Evolutionary conservation across 2,888 invertebrate species (phyloP), one percentile per base, ranked within the genome.

Genomic region (Chaetoderma sp.): DNA sequence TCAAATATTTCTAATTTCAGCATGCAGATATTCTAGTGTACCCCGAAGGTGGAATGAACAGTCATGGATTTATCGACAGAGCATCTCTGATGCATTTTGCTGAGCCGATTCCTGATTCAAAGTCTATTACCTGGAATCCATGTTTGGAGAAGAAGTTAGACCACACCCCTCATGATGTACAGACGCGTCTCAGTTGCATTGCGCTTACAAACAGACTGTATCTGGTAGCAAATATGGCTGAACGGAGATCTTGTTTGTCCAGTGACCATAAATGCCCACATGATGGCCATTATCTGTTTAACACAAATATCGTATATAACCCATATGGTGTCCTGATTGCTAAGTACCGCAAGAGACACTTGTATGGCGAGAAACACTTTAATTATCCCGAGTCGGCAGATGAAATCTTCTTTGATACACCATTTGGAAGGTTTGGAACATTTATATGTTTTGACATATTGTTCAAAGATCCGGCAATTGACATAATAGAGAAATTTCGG

Each of bases 371-470:
- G 72, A 68, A 71, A 0, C 84, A 86, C 8, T 87, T 88, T 70
- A 89, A 90, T 70, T 62, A 72, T 0, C 79, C 83, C 0, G 60
- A 60, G 8, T 36, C 52, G 13, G 63, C 70, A 0, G 79, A 82
- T 39, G 56, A 67, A 42, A 67, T 67, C 0, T 72, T 65, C 4
- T 83, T 83, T 63, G 75, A 81, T 27, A 82, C 83, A 6, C 73
- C 75, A 0, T 80, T 80, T 60, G 82, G 81, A 4, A 59, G 69
- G n/a, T 80, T 82, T 60, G 94, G 94, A 0, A 90, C 92, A 72
- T 92, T 93, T 81, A 91, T 92, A 52, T 95, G 95, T 84, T 95
- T 94, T 81, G 95, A 95, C 81, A 90, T 95, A 8, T 83, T 94
- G 73, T 94, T 93, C 87, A 89, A 91, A 75, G 87, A 89, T 4